These are phyloP conservation scores for Ovis canadensis DNA, from an alignment of 2,113 vertebrate genomes.

Conservation along the genomic window DNA sequence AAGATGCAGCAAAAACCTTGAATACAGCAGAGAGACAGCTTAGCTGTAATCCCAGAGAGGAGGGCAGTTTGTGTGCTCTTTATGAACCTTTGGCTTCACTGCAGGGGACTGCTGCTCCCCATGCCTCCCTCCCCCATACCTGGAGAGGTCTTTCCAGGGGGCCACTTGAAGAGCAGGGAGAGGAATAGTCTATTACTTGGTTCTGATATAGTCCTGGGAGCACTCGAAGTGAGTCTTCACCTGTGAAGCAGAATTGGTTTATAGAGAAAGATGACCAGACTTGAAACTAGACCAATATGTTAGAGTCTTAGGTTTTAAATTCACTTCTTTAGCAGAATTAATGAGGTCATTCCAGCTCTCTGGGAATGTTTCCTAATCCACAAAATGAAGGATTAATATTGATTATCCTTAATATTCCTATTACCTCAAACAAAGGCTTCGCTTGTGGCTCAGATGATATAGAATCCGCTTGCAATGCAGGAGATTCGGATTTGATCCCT, in stretches of 20 bases:
- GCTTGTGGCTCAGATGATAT: not conserved
- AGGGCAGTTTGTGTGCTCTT: rapidly evolving
- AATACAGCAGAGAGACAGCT: not conserved
- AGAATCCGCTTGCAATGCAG: not conserved
- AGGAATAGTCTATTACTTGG: not conserved
- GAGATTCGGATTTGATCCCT: not conserved
- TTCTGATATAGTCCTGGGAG: not conserved
- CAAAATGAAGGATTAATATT: not conserved
- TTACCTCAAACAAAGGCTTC: not conserved
- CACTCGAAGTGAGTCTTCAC: not conserved
- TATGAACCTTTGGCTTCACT: not conserved
- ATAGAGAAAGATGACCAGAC: not conserved
- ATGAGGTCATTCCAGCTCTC: not conserved
- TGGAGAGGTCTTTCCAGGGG: rapidly evolving
- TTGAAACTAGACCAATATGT: not conserved
- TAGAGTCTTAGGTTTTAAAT: not conserved
- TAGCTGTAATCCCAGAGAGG: rapidly evolving
- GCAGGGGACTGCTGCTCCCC: not conserved
- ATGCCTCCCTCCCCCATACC: not conserved
- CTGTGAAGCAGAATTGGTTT: not conserved
- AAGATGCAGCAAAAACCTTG: not conserved
- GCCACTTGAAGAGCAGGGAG: not conserved
- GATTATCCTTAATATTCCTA: not conserved
- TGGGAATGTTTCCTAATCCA: not conserved
- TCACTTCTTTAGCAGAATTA: not conserved